phyloP scores from a whole-genome alignment of 2,888 invertebrate genomes.

The Allolobophora icterica region DNA sequence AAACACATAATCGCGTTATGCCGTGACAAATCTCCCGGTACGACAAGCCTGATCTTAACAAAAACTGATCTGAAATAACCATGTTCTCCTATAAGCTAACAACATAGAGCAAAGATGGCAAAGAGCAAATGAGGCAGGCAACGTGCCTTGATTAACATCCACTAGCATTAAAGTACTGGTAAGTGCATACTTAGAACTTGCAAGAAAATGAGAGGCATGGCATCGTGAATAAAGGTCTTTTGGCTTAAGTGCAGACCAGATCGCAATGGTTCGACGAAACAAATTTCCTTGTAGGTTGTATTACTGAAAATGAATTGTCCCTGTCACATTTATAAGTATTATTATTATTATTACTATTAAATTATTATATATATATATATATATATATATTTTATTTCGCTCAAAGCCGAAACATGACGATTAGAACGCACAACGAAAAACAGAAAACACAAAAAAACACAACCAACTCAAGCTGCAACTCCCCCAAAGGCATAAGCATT shows the following conservation, averaged over 20 bases:
- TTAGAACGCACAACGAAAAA: no score
- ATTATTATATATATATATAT: no score
- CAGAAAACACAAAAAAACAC: no score
- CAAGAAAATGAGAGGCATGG: not conserved
- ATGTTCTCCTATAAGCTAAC: not conserved
- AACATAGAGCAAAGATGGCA: not conserved
- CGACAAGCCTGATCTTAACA: not conserved
- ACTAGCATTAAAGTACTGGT: not conserved
- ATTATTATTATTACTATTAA: no score
- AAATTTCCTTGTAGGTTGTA: not conserved
- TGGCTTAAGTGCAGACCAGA: not conserved
- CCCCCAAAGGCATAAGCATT: no score
- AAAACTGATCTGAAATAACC: conserved; percentile 1
- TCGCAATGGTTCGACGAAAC: not conserved
- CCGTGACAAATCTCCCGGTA: not conserved
- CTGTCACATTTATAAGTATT: not conserved
- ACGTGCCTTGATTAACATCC: not conserved
- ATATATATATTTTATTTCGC: no score
- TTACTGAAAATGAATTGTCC: not conserved
- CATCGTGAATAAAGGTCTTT: not conserved
- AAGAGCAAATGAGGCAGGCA: not conserved
- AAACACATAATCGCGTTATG: conserved; percentile 8
- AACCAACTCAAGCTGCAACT: no score
- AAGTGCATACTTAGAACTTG: not conserved
- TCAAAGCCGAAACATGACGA: no score